Evolutionary conservation across 37 sponge, comb jelly and placozoan species (phyloP).

Genomic region (Ianthella basta): DNA sequence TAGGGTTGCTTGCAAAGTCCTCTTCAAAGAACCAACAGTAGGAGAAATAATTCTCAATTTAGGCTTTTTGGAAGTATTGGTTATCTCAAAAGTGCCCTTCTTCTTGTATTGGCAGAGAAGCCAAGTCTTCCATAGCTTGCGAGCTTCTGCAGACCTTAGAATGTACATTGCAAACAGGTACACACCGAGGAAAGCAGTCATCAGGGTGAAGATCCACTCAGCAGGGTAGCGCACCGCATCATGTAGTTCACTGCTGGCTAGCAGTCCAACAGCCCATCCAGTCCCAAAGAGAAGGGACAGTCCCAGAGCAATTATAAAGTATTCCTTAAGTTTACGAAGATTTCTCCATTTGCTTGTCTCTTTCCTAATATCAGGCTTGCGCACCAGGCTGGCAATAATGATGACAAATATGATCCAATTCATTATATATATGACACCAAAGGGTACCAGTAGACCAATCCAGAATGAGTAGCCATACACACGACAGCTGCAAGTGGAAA

Average conservation of each 20-base stretch:
- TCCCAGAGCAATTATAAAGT: constrained; percentile 40
- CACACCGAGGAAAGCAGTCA: constrained; percentile 44
- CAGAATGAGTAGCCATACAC: constrained; percentile 51
- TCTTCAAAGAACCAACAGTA: too few species aligned
- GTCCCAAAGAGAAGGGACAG: constrained; percentile 64
- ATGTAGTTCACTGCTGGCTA: constrained; percentile 43
- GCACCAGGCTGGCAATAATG: constrained; percentile 36
- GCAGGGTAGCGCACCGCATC: constrained; percentile 2
- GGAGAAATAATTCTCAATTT: too few species aligned
- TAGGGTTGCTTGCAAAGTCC: too few species aligned
- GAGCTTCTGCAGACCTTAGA: constrained; percentile 35
- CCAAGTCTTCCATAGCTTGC: constrained; percentile 30
- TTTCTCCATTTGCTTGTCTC: background rate
- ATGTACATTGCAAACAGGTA: background rate
- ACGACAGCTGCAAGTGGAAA: constrained; percentile 47
- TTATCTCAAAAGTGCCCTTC: background rate
- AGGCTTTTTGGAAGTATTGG: too few species aligned
- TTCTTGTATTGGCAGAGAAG: constrained; percentile 17
- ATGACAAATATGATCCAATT: constrained; percentile 59
- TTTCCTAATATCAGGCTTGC: constrained; percentile 9
- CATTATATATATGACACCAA: constrained; percentile 53
- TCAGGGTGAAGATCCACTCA: constrained; percentile 66
- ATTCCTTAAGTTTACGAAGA: background rate
- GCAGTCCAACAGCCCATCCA: constrained; percentile 58
- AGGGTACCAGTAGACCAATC: constrained; percentile 49